Base-by-base conservation (phyloP, 2,113 vertebrate genomes). In the Caracal caracal region DNA sequence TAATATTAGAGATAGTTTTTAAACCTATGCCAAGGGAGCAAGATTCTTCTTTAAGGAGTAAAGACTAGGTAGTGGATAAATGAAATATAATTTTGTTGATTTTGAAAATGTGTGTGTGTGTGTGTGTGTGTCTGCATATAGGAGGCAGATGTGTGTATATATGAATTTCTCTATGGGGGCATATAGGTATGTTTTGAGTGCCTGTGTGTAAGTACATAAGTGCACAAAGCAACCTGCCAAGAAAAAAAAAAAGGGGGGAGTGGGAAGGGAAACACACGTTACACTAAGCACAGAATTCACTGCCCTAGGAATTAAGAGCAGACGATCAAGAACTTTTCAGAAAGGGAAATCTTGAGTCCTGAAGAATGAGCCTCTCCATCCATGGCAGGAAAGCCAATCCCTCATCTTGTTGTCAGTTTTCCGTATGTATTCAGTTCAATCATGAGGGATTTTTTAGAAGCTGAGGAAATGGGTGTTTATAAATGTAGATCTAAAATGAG, bases 301-400 rank as follows among this genome's bases (percentile, higher is more conserved):
- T 1, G 15, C 19, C 26, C 4, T 0, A 15, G 24, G 78, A 37
- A 17, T 20, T 28, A 1, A 26, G 66, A 82, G 40, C 16, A 24
- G 12, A 8, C 5, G 49, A 6, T 26, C 10, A 9, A 19, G 4
- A n/a, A 8, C 5, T 73, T 56, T 30, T 66, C 35, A 24, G 26
- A 30, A 78, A 59, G 28, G 22, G 28, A 24, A 30, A 13, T 9
- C 11, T n/a, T 22, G n/a, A 56, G 19, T 30, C n/a, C 4, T 3
- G 16, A 33, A 28, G n/a, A 71, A 24, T 3, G 24, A 59, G 11
- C 2, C n/a, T 56, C 56, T n/a, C 24, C 6, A 6, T 2, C 75
- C 10, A 0, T 1, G 22, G 35, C 15, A 26, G 43, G 6, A 76
- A n/a, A 35, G 6, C 26, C 49, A 30, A 1, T 10, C 20, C 11